These are phyloP conservation scores for Suricata suricatta DNA, from an alignment of 2,113 vertebrate species.

Conservation along the genomic window DNA sequence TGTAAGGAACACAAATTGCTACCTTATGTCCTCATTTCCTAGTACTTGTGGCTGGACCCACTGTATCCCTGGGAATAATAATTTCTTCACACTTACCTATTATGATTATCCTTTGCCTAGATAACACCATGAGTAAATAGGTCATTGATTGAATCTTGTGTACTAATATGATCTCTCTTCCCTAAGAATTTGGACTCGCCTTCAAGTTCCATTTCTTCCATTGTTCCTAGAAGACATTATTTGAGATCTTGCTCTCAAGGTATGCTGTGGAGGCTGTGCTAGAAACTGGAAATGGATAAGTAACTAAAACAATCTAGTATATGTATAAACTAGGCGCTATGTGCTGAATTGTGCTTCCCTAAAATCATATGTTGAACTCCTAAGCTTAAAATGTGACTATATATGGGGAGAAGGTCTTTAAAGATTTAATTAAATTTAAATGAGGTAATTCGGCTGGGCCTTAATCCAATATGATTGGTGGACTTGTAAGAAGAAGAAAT, in stretches of 20 bases:
- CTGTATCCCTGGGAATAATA: not conserved
- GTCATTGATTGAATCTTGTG: not conserved
- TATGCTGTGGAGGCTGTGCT: not conserved
- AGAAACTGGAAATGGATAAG: not conserved
- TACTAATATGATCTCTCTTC: not conserved
- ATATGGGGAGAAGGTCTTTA: not conserved
- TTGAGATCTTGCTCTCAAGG: not conserved
- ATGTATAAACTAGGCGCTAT: not conserved
- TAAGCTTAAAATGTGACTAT: not conserved
- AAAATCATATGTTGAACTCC: not conserved
- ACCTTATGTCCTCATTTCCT: not conserved
- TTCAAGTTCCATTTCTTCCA: not conserved
- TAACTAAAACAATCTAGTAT: not conserved
- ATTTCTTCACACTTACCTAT: not conserved
- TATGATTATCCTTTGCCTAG: not conserved
- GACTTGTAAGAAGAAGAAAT: not conserved
- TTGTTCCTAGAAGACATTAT: not conserved
- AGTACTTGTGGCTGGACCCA: not conserved
- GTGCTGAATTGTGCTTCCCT: not conserved
- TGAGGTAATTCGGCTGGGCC: not conserved
- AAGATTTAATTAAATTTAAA: conserved; percentile 4
- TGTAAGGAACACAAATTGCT: not conserved
- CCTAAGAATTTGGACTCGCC: not conserved
- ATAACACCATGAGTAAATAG: not conserved
- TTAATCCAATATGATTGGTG: not conserved